Evolutionary conservation across 1,140 invertebrate genomes (phyloP).

Genomic region (Drosophila malerkotliana): DNA sequence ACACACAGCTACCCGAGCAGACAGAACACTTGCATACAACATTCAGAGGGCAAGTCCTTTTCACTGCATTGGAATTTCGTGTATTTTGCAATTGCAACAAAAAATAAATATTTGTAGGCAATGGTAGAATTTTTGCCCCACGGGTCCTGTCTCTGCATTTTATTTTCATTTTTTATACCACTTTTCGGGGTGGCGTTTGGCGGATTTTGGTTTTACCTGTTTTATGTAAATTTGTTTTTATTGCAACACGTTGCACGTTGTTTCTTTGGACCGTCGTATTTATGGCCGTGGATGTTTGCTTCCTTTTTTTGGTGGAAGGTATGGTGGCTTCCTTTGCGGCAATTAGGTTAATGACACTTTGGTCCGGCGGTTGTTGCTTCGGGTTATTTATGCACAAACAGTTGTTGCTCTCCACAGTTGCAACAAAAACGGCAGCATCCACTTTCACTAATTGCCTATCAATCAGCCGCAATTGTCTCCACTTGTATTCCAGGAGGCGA

Average conservation of each 20-base stretch:
- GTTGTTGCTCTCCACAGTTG: conserved; percentile 41
- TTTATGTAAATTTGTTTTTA: conserved; percentile 79
- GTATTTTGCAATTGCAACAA: conserved; percentile 50
- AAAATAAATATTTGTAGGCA: conserved; percentile 51
- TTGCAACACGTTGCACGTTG: conserved; percentile 78
- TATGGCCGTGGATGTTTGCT: conserved; percentile 46
- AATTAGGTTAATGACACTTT: conserved; percentile 81
- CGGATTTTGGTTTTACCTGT: conserved; percentile 58
- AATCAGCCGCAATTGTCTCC: conserved; percentile 66
- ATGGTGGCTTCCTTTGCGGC: conserved; percentile 55
- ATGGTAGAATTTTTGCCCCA: conserved; percentile 20
- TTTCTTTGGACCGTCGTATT: conserved; percentile 45
- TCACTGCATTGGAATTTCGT: conserved; percentile 70
- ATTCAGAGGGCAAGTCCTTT: conserved; percentile 38
- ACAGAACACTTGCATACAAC: conserved; percentile 14
- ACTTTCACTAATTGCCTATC: conserved; percentile 76
- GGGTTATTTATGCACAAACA: conserved; percentile 66
- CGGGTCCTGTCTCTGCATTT: conserved; percentile 13
- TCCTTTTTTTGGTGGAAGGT: conserved; percentile 1
- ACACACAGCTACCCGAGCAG: not conserved
- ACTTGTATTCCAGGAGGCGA: conserved; percentile 20
- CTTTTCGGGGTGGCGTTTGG: conserved; percentile 11
- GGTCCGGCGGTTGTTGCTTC: conserved; percentile 51
- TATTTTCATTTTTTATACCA: conserved; percentile 20
- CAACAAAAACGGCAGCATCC: conserved; percentile 36